phyloP scores from a whole-genome alignment of 1,140 invertebrate genomes.

The Asbolus verrucosus region DNA sequence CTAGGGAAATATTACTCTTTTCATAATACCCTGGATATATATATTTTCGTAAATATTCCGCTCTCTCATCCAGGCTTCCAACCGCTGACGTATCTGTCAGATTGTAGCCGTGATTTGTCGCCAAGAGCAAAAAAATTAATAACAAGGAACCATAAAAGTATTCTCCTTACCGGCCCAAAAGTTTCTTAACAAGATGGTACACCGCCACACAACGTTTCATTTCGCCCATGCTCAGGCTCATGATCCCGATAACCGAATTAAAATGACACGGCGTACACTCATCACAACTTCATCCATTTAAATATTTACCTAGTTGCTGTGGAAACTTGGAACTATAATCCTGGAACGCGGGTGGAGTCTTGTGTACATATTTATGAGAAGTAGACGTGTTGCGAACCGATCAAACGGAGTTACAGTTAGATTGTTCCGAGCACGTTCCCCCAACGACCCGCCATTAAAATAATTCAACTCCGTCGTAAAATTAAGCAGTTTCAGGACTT shows the following conservation, averaged over 20 bases:
- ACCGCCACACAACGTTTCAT: no score
- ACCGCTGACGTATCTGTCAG: no score
- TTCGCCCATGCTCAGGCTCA: background rate
- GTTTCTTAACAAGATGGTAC: no score
- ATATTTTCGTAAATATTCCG: no score
- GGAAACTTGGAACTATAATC: background rate
- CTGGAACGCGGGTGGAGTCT: background rate
- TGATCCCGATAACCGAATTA: background rate
- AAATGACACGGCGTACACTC: background rate
- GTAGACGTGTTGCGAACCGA: background rate
- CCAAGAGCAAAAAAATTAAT: no score
- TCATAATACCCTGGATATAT: background rate
- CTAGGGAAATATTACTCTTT: slow-evolving; percentile 21
- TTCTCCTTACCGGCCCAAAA: no score
- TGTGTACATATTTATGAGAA: background rate
- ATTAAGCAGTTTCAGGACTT: no score
- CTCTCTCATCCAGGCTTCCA: no score
- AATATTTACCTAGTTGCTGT: background rate
- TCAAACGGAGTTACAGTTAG: background rate
- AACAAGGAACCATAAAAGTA: no score
- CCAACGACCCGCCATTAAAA: no score
- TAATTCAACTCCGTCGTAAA: background rate
- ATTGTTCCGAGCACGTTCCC: background rate
- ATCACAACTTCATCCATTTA: background rate
- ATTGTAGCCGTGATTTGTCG: no score